A percentile compares a stretch with the other conserved stretches of the same genome.
These are phyloP conservation scores for Pseudopleuronectes americanus DNA, from an alignment of 2,797 vertebrate genomes.

Conservation along the genomic window DNA sequence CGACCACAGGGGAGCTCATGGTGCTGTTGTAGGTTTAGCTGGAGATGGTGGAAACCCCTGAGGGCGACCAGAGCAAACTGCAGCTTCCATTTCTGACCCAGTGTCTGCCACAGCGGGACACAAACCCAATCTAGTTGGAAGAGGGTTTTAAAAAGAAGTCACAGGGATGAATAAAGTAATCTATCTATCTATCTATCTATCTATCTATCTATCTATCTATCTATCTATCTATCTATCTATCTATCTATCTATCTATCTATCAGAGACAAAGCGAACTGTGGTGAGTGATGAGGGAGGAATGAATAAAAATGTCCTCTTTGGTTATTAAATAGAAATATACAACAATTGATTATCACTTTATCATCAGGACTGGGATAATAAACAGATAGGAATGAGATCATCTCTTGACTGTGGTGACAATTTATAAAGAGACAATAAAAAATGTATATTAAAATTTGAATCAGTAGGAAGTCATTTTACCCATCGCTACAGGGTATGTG, in stretches of 20 bases:
- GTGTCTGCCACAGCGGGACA: slow-evolving; percentile 7
- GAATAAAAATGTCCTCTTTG: not conserved
- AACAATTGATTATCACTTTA: slow-evolving; percentile 6
- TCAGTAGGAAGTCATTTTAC: no score
- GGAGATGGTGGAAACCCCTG: slow-evolving; percentile 12
- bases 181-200: no score
- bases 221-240: no score
- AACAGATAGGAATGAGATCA: not conserved
- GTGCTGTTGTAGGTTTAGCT: no score
- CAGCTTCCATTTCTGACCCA: slow-evolving; percentile 27
- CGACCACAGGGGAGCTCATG: no score
- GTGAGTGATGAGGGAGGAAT: not conserved
- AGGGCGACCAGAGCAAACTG: slow-evolving; percentile 26
- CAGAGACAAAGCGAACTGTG: not conserved
- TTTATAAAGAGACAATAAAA: not conserved
- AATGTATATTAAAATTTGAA: no score
- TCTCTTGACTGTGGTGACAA: no score
- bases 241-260: no score
- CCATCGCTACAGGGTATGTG: no score
- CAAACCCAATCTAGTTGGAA: slow-evolving; percentile 29
- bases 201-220: no score
- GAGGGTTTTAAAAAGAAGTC: slow-evolving; percentile 25
- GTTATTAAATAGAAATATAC: not conserved
- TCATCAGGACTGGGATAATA: not conserved
- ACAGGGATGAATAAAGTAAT: no score